These are phyloP conservation scores for Sylvia atricapilla DNA, from an alignment of 2,113 vertebrate species.

Conservation along the genomic window DNA sequence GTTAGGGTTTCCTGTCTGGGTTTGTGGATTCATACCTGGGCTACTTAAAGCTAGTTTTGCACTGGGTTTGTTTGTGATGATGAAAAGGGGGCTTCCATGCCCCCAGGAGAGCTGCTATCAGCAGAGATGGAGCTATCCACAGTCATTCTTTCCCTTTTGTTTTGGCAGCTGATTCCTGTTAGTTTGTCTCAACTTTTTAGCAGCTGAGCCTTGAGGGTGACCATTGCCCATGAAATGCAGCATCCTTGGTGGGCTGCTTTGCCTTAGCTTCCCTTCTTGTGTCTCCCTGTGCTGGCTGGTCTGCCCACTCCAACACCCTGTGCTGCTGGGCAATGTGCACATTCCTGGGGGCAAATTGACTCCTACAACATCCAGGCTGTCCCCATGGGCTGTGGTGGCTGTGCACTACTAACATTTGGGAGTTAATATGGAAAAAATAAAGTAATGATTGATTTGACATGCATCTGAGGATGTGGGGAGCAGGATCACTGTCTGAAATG, in stretches of 20 bases:
- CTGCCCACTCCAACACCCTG: accelerated
- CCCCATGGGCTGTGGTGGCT: accelerated
- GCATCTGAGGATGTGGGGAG: not conserved
- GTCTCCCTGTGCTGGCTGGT: not conserved
- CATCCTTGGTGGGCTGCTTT: not conserved
- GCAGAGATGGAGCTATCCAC: not conserved
- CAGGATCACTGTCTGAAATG: not conserved
- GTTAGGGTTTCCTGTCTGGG: not conserved
- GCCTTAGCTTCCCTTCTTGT: not conserved
- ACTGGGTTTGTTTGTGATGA: not conserved
- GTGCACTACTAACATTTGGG: not conserved
- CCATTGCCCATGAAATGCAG: not conserved
- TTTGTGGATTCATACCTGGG: not conserved
- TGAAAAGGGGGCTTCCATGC: not conserved
- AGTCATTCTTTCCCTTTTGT: not conserved
- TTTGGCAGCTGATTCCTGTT: not conserved
- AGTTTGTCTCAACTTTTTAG: not conserved
- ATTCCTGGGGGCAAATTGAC: not conserved
- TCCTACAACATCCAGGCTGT: not conserved
- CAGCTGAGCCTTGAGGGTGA: not conserved
- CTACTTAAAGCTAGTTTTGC: not conserved
- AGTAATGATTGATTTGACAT: not conserved
- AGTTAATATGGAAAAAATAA: not conserved
- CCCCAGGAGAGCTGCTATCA: not conserved
- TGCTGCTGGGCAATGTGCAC: accelerated